phyloP scores from a whole-genome alignment of 2,113 vertebrate species.

The Sporophila hypoxantha region DNA sequence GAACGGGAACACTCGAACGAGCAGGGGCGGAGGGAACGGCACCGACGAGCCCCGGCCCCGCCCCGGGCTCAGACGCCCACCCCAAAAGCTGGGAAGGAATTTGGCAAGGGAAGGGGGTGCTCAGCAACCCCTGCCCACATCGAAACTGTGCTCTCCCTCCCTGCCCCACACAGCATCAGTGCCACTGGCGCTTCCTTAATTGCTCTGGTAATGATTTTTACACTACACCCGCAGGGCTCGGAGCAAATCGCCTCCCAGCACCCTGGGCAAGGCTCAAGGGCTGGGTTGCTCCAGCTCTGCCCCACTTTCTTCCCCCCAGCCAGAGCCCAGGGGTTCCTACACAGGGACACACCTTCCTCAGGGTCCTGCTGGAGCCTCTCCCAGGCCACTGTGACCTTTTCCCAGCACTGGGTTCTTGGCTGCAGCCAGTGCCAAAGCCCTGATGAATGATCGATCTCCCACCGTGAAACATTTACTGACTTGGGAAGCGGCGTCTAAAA shows the following conservation, averaged over 20 bases:
- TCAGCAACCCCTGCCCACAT: not conserved
- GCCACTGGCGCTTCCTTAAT: not conserved
- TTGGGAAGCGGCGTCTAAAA: not conserved
- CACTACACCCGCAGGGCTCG: not conserved
- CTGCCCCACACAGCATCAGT: not conserved
- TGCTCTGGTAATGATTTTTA: not conserved
- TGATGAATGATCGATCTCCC: not conserved
- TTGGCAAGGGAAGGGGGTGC: not conserved
- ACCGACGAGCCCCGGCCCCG: not conserved
- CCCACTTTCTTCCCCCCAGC: not conserved
- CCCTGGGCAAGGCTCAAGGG: not conserved
- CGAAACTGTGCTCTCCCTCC: not conserved
- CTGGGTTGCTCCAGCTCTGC: not conserved
- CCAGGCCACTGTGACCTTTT: not conserved
- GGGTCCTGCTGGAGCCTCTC: not conserved
- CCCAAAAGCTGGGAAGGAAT: not conserved
- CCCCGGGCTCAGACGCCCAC: not conserved
- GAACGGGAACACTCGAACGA: not conserved
- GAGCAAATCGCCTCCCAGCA: not conserved
- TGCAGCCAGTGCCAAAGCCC: not conserved
- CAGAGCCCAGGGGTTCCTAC: not conserved
- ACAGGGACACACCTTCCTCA: not conserved
- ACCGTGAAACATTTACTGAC: not conserved
- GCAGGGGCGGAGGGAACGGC: not conserved
- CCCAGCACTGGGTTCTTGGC: not conserved